Evolutionary conservation across 53 echinoderm and acorn worm genomes (phyloP).

Genomic region (Apostichopus leukothele): DNA sequence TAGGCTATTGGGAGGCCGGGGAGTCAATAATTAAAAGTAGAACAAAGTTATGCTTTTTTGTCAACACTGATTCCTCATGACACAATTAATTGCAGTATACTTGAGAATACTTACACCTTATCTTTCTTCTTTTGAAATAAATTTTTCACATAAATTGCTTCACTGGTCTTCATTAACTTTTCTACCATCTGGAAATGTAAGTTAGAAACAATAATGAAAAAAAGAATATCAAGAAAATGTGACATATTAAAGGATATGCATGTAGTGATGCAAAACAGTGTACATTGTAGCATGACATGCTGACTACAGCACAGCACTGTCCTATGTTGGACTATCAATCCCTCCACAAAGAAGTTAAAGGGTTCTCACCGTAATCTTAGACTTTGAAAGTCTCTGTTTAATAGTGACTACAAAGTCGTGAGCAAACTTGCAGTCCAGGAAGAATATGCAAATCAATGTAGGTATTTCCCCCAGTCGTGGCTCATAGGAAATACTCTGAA

Average conservation of each 20-base stretch:
- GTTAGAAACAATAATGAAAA: not conserved
- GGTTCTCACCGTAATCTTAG: slow-evolving; percentile 25
- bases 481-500: slow-evolving; percentile 25
- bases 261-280: too few species aligned
- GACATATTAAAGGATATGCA: not conserved
- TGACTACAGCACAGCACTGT: too few species aligned
- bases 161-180: slow-evolving; percentile 67
- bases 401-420: slow-evolving; percentile 18
- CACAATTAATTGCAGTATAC: too few species aligned
- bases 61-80: too few species aligned
- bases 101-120: slow-evolving; percentile 56
- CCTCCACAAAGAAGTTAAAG: not conserved
- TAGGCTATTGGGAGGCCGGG: too few species aligned
- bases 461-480: slow-evolving; percentile 37
- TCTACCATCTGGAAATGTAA: slow-evolving; percentile 57
- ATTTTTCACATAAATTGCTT: slow-evolving; percentile 68
- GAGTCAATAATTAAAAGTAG: too few species aligned
- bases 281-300: too few species aligned
- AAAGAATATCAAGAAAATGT: not conserved
- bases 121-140: slow-evolving; percentile 63
- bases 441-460: slow-evolving; percentile 38
- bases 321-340: too few species aligned
- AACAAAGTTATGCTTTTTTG: too few species aligned
- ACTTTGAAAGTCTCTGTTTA: not conserved
- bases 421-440: slow-evolving; percentile 24